Percentiles rank a stretch among this genome's conserved stretches.
phyloP scores from a whole-genome alignment of 1,140 invertebrate genomes.

The Caenorhabditis brenneri region DNA sequence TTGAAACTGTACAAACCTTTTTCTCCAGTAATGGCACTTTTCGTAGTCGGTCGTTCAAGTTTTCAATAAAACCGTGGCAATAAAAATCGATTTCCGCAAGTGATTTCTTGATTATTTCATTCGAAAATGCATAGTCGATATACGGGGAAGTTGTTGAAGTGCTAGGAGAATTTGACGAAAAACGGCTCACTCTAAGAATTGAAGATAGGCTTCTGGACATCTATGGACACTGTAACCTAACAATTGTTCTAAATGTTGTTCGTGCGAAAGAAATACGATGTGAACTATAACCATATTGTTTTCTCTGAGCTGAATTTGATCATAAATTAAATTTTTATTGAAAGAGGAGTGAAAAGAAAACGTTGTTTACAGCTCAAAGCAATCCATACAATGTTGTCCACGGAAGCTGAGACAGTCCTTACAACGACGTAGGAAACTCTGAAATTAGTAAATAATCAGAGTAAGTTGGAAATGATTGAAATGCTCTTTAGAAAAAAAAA shows the following conservation, averaged over 20 bases:
- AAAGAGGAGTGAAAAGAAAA: not conserved
- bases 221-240: not conserved
- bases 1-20: too few relatives aligned
- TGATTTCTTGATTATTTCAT: not conserved
- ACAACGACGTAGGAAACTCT: conserved; percentile 51
- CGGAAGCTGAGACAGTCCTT: conserved; percentile 54
- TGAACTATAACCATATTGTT: not conserved
- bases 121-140: not conserved
- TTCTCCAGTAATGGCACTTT: not conserved
- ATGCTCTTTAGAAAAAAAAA: conserved; percentile 34
- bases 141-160: not conserved
- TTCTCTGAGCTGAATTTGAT: not conserved
- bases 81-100: not conserved
- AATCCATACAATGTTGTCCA: conserved; percentile 53
- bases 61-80: not conserved
- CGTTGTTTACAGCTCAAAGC: conserved; percentile 50
- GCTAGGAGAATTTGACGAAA: not conserved
- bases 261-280: not conserved
- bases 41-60: not conserved
- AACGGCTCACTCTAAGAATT: not conserved
- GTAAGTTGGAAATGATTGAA: not conserved
- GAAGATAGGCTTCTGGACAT: not conserved
- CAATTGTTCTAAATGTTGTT: not conserved
- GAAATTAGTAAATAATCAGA: too few relatives aligned
- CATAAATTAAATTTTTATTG: not conserved